phyloP scores from a whole-genome alignment of 2,113 vertebrate species.

The Antechinus flavipes region DNA sequence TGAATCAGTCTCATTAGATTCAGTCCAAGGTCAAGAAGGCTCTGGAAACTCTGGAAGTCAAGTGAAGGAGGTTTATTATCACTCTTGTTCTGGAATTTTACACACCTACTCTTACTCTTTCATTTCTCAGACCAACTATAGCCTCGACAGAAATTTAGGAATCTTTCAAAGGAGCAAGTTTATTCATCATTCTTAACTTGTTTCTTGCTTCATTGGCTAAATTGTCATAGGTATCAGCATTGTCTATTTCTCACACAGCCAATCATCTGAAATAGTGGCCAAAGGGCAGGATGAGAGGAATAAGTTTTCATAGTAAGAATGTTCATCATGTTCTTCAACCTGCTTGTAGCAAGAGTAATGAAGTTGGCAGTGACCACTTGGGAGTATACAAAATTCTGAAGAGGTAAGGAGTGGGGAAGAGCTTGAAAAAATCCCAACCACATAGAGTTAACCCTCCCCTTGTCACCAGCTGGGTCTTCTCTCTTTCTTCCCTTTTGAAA shows the following conservation, averaged over 20 bases:
- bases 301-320: background rate
- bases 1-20: background rate
- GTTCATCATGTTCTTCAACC: background rate
- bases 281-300: background rate
- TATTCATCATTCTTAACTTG: background rate
- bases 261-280: background rate
- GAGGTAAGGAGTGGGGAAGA: background rate
- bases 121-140: background rate
- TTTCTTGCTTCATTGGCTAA: background rate
- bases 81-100: background rate
- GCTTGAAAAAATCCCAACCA: background rate
- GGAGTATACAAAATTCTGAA: background rate
- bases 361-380: background rate
- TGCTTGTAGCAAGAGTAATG: background rate
- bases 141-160: background rate
- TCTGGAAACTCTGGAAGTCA: background rate
- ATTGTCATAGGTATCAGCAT: background rate
- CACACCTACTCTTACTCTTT: background rate
- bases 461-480: background rate
- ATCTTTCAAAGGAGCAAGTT: background rate
- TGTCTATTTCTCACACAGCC: background rate
- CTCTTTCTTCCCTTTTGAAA: background rate
- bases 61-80: background rate
- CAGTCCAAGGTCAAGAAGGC: background rate
- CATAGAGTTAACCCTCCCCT: background rate